These are phyloP conservation scores for Cynodonichthys magdalenae DNA, from an alignment of 2,797 vertebrate species.

Conservation along the genomic window DNA sequence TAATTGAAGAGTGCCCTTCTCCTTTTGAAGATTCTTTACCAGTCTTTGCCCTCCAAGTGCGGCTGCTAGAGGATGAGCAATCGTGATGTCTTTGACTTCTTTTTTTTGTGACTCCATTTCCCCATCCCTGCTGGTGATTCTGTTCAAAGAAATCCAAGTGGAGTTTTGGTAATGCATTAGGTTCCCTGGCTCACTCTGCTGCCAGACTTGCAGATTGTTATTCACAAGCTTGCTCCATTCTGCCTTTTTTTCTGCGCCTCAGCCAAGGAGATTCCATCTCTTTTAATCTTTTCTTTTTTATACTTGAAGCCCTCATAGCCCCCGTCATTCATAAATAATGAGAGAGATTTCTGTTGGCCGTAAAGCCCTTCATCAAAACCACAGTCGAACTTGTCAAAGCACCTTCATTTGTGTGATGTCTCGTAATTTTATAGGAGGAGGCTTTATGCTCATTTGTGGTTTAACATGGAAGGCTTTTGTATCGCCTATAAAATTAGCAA, in stretches of 20 bases:
- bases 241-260: conserved; percentile 79
- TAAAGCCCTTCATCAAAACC: conserved; percentile 69
- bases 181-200: conserved; percentile 70
- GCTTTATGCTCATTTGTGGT: conserved; percentile 64
- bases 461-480: conserved; percentile 56
- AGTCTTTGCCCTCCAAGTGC: conserved; percentile 85
- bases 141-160: conserved; percentile 78
- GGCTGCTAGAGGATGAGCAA: conserved; percentile 76
- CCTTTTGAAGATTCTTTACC: conserved; percentile 78
- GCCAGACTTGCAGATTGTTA: conserved; percentile 81
- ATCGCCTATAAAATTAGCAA: conserved; percentile 55
- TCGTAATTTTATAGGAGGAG: conserved; percentile 57
- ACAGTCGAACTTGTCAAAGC: conserved; percentile 70
- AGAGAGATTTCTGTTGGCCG: conserved; percentile 68
- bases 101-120: conserved; percentile 76
- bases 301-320: conserved; percentile 81
- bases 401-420: conserved; percentile 77
- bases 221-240: conserved; percentile 81
- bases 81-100: conserved; percentile 85
- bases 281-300: conserved; percentile 82
- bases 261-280: conserved; percentile 85
- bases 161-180: conserved; percentile 75
- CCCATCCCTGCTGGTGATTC: conserved; percentile 74
- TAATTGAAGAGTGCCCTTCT: conserved; percentile 84
- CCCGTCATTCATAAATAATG: conserved; percentile 75